phyloP scores from a whole-genome alignment of 1,140 invertebrate genomes.

The Maconellicoccus hirsutus region DNA sequence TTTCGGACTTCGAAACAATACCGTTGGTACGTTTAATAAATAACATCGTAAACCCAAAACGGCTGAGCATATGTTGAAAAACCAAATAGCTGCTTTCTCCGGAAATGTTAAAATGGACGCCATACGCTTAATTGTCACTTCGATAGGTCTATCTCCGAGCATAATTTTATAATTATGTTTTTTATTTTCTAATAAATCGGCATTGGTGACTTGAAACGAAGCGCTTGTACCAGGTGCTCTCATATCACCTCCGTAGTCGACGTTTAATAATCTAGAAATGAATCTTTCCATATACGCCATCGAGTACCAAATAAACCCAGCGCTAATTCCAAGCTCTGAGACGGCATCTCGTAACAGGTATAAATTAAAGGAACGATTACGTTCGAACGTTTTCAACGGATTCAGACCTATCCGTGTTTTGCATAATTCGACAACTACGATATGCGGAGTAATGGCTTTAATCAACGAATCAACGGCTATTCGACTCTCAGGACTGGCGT shows the following conservation, averaged over 20 bases:
- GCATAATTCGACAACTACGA: conserved; percentile 13
- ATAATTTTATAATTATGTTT: conserved; percentile 13
- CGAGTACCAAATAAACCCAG: conserved; percentile 14
- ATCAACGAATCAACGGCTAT: conserved; percentile 1
- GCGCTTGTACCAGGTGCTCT: conserved; percentile 6
- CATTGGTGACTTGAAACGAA: conserved; percentile 14
- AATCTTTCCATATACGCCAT: conserved; percentile 13
- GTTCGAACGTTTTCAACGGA: conserved; percentile 14
- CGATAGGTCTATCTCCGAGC: conserved; percentile 13
- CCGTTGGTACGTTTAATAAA: background rate
- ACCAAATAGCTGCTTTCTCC: conserved; percentile 16
- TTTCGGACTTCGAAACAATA: background rate
- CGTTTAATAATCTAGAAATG: conserved; percentile 11
- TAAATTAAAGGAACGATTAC: conserved; percentile 4
- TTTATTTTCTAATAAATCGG: background rate
- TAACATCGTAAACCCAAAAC: background rate
- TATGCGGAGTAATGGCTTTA: background rate
- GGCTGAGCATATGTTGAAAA: conserved; percentile 15
- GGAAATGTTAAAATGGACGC: conserved; percentile 10
- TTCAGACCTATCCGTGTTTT: conserved; percentile 10
- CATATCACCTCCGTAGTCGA: conserved; percentile 16
- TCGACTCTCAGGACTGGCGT: conserved; percentile 13
- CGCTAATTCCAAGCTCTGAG: background rate
- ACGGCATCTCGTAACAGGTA: conserved; percentile 3
- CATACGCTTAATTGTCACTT: conserved; percentile 1